Evolutionary conservation across 1,140 invertebrate species (phyloP), one percentile per base, ranked within the genome.

Genomic region (Drosophila pallidifrons): DNA sequence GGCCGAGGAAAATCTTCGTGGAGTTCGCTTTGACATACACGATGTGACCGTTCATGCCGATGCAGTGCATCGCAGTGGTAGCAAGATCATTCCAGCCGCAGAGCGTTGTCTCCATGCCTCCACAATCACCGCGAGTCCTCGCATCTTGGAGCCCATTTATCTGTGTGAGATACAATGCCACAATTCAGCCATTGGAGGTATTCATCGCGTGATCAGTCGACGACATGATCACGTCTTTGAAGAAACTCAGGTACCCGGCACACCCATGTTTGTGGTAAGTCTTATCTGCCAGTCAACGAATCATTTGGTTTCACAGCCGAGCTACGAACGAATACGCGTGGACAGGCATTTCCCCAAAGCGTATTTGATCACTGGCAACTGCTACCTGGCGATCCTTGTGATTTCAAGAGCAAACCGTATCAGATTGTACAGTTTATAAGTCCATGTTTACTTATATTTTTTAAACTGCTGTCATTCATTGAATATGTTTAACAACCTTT

Each of bases 321-420:
- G 94, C 94, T 99, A 73, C 96, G 99, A 78, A 98, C 98, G 91
- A 98, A 98, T 93, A 99, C 99, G 69, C 98, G 98, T 86, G 99
- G 99, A 52, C 98, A 99, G 94, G 99, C 99, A 81, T 99, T 99
- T 97, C 99, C 99, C 92, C 99, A 99, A 93, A 99, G 99, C 93
- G 98, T 99, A 79, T 99, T 99, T 93, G 99, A 99, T 93, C 99
- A 99, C 93, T 99, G 99, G 99, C 98, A 99, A 94, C 93, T 99
- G 57, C 94, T 99, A 83, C 97, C 98, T 72, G 98, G 98, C 89
- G 98, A 99, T 93, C 98, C 98, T 66, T 93, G 95, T 79, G 98
- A 99, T 71, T 25, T 94, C n/a, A 93, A 93, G 67, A 95, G 95
- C 91, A 97, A 96, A 93, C 97, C 98, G 60, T 96, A 94, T 93